Evolutionary conservation across 1,140 invertebrate species (phyloP), one percentile per base, ranked within the genome.

Genomic region (Maconellicoccus hirsutus): DNA sequence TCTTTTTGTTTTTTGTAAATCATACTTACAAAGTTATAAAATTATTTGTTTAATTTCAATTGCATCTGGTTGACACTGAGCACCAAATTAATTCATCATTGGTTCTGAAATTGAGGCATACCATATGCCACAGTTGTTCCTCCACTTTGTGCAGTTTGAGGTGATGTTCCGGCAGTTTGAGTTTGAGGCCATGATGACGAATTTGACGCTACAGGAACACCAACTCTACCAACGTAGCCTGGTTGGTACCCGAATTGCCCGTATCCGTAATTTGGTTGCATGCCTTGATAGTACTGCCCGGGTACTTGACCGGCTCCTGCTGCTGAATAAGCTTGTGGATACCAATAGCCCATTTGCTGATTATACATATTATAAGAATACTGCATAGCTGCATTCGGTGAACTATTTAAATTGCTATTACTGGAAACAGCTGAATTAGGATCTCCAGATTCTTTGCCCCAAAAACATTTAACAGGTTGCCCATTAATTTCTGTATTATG

Each of bases 401-500:
- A 78, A 72, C 77, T 84, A 82, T 79, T 84, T 82, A 76, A 82
- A 79, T 76, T 84, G 82, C 39, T 83, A 81, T 78, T 76, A 75
- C 70, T 77, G 77, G 59, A 76, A 77, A 72, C 77, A 16, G 76
- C 83, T 73, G 87, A 87, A 74, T 87, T 87, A 8, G 87, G 87
- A 80, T 90, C 88, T 0, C 87, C 86, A 10, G 87, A 87, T 78
- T 98, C 95, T 81, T 98, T 99, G 10, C 98, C 98, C 98, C 98
- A 99, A 79, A 96, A 98, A 83, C 96, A 99, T 84, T 98, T 98
- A 12, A 99, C 94, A 72, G 89, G 87, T 78, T 96, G 91, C 19
- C 96, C 96, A 78, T 91, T 93, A 72, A 99, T 91, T 81, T 98
- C 96, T 71, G 91, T 94, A 77, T 97, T 97, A 82, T 99, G 94